Conservation (phyloP, 2,113 vertebrate species). For the Cepphus grylle region DNA sequence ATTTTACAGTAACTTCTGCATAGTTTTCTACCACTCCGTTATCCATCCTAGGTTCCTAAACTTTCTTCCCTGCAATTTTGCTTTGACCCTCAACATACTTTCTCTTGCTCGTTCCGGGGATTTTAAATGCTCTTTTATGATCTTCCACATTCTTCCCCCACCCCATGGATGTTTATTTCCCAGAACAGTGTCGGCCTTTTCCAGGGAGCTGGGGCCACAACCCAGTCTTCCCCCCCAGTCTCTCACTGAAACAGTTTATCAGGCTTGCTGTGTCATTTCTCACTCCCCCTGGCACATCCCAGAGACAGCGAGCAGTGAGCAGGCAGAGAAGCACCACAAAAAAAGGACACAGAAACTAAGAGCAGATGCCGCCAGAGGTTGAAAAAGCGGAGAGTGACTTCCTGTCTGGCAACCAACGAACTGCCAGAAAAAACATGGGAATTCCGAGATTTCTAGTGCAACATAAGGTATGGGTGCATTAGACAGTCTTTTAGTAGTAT, state of each 20-base stretch:
- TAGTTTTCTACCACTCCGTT: not conserved
- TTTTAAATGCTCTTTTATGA: slow-evolving; percentile 1
- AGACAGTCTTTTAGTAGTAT: not conserved
- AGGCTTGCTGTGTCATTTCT: not conserved
- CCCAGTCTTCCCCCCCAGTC: not conserved
- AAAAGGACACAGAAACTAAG: not conserved
- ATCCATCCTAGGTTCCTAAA: not conserved
- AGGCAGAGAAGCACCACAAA: not conserved
- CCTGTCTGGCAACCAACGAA: slow-evolving; percentile 25
- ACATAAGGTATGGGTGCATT: not conserved
- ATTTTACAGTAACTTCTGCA: not conserved
- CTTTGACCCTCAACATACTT: not conserved
- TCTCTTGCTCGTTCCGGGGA: not conserved
- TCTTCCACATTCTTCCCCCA: slow-evolving; percentile 3
- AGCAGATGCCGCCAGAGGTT: slow-evolving; percentile 27
- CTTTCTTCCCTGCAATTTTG: not conserved
- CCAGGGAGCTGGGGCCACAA: not conserved
- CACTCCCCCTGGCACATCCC: not conserved
- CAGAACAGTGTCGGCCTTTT: not conserved
- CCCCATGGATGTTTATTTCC: slow-evolving; percentile 1
- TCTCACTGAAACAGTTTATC: not conserved
- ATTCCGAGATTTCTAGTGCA: slow-evolving; percentile 29
- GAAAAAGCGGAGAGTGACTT: slow-evolving; percentile 32
- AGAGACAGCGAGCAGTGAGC: not conserved
- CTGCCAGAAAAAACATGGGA: slow-evolving; percentile 47